Conservation (phyloP, 2,113 vertebrate species). For the Neotoma lepida region DNA sequence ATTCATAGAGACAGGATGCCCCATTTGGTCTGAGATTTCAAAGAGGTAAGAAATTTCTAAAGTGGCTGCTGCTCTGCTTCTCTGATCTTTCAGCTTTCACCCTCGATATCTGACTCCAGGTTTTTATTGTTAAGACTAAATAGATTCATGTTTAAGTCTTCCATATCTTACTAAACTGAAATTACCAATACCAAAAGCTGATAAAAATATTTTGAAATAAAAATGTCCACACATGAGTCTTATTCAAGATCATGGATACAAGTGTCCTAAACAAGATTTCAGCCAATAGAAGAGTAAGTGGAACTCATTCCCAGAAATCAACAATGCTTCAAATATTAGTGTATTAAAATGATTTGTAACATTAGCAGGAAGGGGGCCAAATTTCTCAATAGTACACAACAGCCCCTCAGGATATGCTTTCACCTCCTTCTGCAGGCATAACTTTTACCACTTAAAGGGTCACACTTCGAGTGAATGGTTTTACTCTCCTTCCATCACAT, state of each 20-base stretch:
- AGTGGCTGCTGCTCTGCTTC: no score
- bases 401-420: background rate
- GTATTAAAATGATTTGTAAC: background rate
- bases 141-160: background rate
- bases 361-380: background rate
- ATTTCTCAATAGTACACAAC: background rate
- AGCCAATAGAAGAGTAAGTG: background rate
- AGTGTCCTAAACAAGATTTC: conserved; percentile 3
- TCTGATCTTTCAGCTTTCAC: no score
- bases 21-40: no score
- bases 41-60: no score
- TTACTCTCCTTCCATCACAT: background rate
- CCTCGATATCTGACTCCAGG: no score
- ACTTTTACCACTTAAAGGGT: background rate
- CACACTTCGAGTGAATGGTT: conserved; percentile 20
- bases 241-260: background rate
- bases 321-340: background rate
- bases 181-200: background rate
- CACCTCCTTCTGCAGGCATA: background rate
- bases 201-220: background rate
- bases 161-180: background rate
- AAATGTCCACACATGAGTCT: background rate
- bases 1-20: no score
- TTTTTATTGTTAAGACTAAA: no score
- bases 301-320: conserved; percentile 6